Percentiles rank a stretch among this genome's conserved stretches.
These are phyloP conservation scores for Cygnus olor DNA, from an alignment of 2,797 vertebrate species.

Conservation along the genomic window DNA sequence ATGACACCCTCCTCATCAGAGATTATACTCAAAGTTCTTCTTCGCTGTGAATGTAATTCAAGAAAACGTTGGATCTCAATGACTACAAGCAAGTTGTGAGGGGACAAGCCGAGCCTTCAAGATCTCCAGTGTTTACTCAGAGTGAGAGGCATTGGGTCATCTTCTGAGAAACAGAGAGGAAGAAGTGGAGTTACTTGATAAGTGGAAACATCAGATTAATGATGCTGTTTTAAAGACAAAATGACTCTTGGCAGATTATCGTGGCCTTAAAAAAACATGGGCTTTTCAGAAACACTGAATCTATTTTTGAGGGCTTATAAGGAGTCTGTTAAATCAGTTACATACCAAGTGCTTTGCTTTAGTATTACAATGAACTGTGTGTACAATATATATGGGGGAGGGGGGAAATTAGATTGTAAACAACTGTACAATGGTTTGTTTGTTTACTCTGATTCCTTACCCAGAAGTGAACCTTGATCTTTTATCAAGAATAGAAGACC, in stretches of 20 bases:
- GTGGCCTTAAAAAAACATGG: constrained; percentile 94
- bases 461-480: constrained; percentile 84
- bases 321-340: constrained; percentile 80
- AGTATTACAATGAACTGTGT: constrained; percentile 78
- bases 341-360: constrained; percentile 88
- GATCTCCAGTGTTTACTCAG: constrained; percentile 67
- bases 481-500: constrained; percentile 81
- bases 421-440: constrained; percentile 76
- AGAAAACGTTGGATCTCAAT: background rate
- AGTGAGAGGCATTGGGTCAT: constrained; percentile 42
- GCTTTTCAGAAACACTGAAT: constrained; percentile 87
- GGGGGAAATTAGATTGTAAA: constrained; percentile 55
- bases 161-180: constrained; percentile 18
- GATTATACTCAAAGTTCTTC: constrained; percentile 99
- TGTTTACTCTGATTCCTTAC: constrained; percentile 83
- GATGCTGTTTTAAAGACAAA: constrained; percentile 67
- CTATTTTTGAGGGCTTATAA: constrained; percentile 78
- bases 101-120: constrained; percentile 51
- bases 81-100: constrained; percentile 18
- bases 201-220: constrained; percentile 57
- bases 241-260: constrained; percentile 78
- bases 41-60: constrained; percentile 88
- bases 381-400: constrained; percentile 37
- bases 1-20: constrained; percentile 91
- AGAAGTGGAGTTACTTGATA: constrained; percentile 26